Percentiles rank a stretch among this genome's conserved stretches.
These are phyloP conservation scores for Serinus canaria DNA, from an alignment of 2,113 vertebrate species.

Conservation along the genomic window DNA sequence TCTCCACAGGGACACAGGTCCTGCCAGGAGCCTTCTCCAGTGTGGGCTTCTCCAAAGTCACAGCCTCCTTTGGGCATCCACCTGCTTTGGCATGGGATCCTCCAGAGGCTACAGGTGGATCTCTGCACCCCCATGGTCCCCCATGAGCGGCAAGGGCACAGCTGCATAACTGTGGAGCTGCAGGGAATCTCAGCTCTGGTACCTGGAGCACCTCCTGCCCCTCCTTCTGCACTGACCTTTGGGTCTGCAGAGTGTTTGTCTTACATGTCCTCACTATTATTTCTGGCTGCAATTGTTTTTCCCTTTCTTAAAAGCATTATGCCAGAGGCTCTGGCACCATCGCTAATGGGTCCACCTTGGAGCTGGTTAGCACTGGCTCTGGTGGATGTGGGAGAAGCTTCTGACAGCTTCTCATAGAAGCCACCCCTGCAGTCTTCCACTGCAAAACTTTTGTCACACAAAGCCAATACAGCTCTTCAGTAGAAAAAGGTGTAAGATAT, in stretches of 20 bases:
- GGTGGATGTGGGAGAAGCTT: not conserved
- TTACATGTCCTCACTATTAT: not conserved
- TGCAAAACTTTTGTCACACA: not conserved
- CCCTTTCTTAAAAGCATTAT: not conserved
- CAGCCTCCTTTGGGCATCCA: not conserved
- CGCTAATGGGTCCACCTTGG: fast-evolving
- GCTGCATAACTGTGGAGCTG: not conserved
- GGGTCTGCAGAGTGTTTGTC: not conserved
- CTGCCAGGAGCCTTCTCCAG: not conserved
- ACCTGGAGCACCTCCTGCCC: not conserved
- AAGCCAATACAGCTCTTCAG: not conserved
- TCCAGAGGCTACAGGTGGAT: not conserved
- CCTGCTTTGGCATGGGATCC: not conserved
- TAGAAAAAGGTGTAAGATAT: not conserved
- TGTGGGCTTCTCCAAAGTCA: fast-evolving
- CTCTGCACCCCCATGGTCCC: fast-evolving
- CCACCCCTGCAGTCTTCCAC: too few species aligned
- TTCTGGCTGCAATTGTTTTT: not conserved
- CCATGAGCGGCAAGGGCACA: not conserved
- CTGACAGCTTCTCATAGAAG: not conserved
- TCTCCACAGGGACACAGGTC: not conserved
- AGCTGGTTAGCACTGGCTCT: not conserved
- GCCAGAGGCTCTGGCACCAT: not conserved
- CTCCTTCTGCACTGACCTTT: not conserved
- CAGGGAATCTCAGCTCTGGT: not conserved